phyloP scores from a whole-genome alignment of 2,888 invertebrate species.

The Cosmia pyralina region DNA sequence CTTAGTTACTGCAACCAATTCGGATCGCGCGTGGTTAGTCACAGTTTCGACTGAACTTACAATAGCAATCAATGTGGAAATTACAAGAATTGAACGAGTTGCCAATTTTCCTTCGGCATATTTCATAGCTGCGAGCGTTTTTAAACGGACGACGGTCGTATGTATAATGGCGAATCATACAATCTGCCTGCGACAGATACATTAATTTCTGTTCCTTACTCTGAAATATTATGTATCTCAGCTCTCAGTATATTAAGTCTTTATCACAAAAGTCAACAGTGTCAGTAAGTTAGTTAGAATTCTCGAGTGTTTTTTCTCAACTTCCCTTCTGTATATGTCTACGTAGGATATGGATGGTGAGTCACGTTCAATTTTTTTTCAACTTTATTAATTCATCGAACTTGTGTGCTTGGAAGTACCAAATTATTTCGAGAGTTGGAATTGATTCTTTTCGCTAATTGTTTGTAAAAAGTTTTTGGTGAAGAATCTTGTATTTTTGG shows the following conservation, averaged over 20 bases:
- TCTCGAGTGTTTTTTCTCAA: conserved; percentile 27
- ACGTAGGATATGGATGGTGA: conserved; percentile 6
- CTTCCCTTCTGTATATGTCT: conserved; percentile 1
- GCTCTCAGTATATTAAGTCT: not conserved
- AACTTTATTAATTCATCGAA: conserved; percentile 56
- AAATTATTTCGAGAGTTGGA: conserved; percentile 33
- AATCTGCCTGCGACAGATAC: no score
- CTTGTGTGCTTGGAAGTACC: conserved; percentile 26
- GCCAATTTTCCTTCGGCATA: no score
- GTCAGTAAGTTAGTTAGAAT: conserved; percentile 8
- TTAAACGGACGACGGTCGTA: no score
- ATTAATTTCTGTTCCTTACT: no score
- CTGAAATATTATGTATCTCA: not conserved
- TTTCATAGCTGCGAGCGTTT: no score
- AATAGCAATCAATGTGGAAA: no score
- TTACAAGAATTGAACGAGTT: no score
- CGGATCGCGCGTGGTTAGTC: no score
- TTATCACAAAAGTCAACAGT: conserved; percentile 11
- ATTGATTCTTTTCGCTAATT: conserved; percentile 49
- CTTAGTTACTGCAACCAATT: no score
- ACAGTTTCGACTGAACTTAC: no score
- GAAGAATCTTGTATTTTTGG: not conserved
- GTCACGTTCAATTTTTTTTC: conserved; percentile 33
- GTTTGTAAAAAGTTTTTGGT: conserved; percentile 16
- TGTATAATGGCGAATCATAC: no score